Evolutionary conservation across 2,888 invertebrate genomes (phyloP).

Genomic region (Acanthosepion esculentum): DNA sequence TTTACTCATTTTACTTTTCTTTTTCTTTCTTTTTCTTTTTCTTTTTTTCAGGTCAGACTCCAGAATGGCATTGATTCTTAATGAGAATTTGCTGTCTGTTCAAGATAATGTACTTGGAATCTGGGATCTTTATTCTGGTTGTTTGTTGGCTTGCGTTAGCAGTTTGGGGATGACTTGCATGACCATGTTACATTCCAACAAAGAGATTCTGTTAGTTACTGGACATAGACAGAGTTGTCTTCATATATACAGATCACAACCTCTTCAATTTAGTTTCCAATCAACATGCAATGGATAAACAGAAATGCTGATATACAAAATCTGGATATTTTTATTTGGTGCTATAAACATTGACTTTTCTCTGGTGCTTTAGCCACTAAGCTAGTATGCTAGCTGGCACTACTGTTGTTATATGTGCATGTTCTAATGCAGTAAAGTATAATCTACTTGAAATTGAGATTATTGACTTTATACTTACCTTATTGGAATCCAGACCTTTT

Average conservation of each 20-base stretch:
- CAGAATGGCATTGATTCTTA: not conserved
- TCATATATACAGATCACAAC: not conserved
- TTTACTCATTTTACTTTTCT: too few species aligned
- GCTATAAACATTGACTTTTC: too few species aligned
- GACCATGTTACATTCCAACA: not conserved
- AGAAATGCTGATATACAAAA: too few species aligned
- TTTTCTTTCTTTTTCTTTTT: not conserved
- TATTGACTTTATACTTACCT: too few species aligned
- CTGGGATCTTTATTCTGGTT: slow-evolving; percentile 38
- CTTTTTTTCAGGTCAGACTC: not conserved
- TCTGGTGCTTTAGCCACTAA: too few species aligned
- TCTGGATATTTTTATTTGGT: too few species aligned
- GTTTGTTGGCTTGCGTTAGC: not conserved
- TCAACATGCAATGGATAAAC: not conserved
- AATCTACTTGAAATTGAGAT: too few species aligned
- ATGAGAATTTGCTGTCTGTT: not conserved
- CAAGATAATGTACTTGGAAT: not conserved
- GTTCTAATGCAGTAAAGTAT: too few species aligned
- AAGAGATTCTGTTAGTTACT: not conserved
- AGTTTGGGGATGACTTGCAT: not conserved
- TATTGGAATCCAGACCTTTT: too few species aligned
- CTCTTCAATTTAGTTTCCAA: not conserved
- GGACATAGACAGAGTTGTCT: not conserved
- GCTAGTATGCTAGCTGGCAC: too few species aligned
- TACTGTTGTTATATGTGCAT: too few species aligned